Evolutionary conservation across 2,888 invertebrate species (phyloP).

Genomic region (Hesperia comma): DNA sequence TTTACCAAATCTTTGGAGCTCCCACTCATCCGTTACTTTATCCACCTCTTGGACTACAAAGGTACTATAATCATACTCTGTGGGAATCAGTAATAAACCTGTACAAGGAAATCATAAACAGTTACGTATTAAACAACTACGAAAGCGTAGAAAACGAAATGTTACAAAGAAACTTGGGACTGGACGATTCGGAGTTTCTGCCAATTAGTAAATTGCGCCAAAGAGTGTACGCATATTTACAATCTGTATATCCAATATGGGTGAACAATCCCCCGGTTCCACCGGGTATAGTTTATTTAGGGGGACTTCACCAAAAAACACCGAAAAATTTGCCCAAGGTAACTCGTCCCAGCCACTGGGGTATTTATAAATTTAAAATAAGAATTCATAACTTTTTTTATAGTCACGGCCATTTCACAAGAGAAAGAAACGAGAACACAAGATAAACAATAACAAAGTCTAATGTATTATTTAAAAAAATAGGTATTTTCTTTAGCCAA

Average conservation of each 20-base stretch:
- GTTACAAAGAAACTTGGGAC: constrained; percentile 2
- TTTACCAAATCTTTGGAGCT: neutral
- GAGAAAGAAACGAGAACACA: too few relatives aligned
- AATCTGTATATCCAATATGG: constrained; percentile 6
- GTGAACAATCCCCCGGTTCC: constrained; percentile 11
- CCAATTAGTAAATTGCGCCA: constrained; percentile 6
- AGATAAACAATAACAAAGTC: too few relatives aligned
- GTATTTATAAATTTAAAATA: too few relatives aligned
- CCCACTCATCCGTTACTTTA: neutral
- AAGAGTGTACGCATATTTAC: neutral
- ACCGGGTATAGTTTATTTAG: constrained; percentile 5
- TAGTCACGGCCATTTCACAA: too few relatives aligned
- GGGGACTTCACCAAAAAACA: constrained; percentile 3
- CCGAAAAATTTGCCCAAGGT: constrained; percentile 3
- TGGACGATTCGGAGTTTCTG: neutral
- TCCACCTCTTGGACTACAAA: neutral
- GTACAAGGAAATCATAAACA: neutral
- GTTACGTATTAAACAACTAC: neutral
- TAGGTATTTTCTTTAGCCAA: too few relatives aligned
- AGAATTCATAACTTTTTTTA: too few relatives aligned
- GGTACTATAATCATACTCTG: neutral
- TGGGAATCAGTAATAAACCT: neutral
- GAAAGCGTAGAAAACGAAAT: constrained; percentile 2
- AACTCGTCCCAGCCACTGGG: neutral
- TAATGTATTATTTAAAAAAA: too few relatives aligned